phyloP scores from a whole-genome alignment of 2,888 invertebrate genomes.

The Lucinisca nassula region DNA sequence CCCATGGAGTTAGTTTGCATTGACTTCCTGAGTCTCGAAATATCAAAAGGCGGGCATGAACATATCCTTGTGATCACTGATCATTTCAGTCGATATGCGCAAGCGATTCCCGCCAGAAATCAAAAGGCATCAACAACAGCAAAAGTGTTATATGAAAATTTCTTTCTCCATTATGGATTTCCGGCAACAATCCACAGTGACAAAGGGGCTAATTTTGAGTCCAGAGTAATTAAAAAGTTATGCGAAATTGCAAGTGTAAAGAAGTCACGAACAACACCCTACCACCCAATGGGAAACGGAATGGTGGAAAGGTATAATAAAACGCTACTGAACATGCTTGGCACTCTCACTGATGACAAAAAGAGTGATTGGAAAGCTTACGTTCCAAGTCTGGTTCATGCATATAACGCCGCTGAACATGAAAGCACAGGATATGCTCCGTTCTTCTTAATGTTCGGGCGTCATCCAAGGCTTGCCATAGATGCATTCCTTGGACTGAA shows the following conservation, averaged over 20 bases:
- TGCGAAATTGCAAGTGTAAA: background rate
- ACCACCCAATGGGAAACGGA: slow-evolving; percentile 4
- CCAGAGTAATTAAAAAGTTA: slow-evolving; percentile 38
- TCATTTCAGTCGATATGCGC: slow-evolving; percentile 39
- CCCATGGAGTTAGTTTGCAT: slow-evolving; percentile 42
- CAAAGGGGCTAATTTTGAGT: slow-evolving; percentile 40
- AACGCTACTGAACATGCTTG: background rate
- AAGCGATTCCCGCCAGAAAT: slow-evolving; percentile 39
- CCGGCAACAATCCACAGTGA: background rate
- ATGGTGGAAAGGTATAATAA: slow-evolving; percentile 1
- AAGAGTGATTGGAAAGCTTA: background rate
- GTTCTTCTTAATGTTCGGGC: background rate
- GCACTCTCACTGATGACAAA: background rate
- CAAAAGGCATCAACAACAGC: slow-evolving; percentile 47
- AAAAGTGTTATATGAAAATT: slow-evolving; percentile 17
- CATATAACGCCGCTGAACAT: background rate
- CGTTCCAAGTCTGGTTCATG: background rate
- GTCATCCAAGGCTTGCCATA: slow-evolving; percentile 1
- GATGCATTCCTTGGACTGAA: background rate
- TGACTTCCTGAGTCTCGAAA: slow-evolving; percentile 11
- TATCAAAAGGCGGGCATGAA: slow-evolving; percentile 3
- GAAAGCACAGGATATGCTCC: background rate
- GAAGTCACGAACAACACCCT: background rate
- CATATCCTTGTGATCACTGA: slow-evolving; percentile 27
- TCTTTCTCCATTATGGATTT: too few species aligned